These are phyloP conservation scores for Oscheius sp. DNA, from an alignment of 2,888 invertebrate species.

Conservation along the genomic window DNA sequence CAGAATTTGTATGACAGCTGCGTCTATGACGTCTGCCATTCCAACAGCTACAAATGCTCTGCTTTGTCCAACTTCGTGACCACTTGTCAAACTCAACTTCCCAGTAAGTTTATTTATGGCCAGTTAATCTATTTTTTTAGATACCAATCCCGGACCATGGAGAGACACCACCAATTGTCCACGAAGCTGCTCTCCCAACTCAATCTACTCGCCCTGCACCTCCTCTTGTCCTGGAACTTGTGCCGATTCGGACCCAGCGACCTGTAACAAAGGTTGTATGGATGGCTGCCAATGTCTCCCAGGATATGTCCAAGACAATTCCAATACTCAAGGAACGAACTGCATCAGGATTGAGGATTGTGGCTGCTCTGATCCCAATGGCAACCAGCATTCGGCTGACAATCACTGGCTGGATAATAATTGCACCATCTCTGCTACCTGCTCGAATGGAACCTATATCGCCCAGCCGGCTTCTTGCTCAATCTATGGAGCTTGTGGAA, in stretches of 20 bases:
- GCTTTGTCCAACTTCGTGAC: constrained; percentile 41
- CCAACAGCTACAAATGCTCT: constrained; percentile 33
- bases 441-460: constrained; percentile 61
- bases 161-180: constrained; percentile 40
- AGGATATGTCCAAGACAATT: constrained; percentile 62
- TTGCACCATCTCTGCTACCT: constrained; percentile 39
- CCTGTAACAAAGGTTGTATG: constrained; percentile 40
- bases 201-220: constrained; percentile 44
- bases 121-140: constrained; percentile 1
- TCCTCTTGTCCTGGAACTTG: constrained; percentile 59
- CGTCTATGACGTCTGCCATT: constrained; percentile 56
- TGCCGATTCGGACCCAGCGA: constrained; percentile 33
- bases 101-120: constrained; percentile 13
- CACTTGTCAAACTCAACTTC: constrained; percentile 37
- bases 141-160: constrained; percentile 31
- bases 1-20: constrained; percentile 48
- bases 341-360: constrained; percentile 49
- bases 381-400: constrained; percentile 49
- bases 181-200: constrained; percentile 42
- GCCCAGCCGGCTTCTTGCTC: constrained; percentile 42
- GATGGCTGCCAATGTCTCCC: constrained; percentile 69
- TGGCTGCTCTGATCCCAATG: constrained; percentile 59
- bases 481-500: neutral
- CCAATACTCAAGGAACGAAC: constrained; percentile 26
- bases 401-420: constrained; percentile 39